Evolutionary conservation across 2,797 vertebrate genomes (phyloP), one percentile per base, ranked within the genome.

Genomic region (Tragelaphus eurycerus): DNA sequence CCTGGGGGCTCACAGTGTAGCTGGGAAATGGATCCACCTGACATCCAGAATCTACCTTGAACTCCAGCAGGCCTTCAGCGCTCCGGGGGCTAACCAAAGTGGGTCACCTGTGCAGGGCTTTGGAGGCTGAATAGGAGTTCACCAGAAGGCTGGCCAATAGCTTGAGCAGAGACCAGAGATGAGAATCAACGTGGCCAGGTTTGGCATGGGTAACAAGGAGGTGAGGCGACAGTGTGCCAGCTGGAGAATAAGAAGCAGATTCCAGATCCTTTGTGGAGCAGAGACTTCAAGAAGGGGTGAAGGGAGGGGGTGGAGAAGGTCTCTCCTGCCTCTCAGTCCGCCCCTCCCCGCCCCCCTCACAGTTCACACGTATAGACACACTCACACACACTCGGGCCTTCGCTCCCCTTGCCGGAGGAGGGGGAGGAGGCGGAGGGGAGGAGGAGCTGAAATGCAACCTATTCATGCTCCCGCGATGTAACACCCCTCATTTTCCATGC

Each of bases 401-500:
- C 46, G 6, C 23, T 71, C 86, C 59, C 83, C 59, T 55, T 29
- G 60, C 83, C 81, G 19, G 83, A 4, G 4, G 12, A 5, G 7
- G 4, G 2, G 2, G 76, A 93, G 95, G 96, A 96, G 92, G 95
- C 84, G 82, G 94, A 94, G 92, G 95, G 92, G 94, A 98, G 97
- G 98, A 93, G 97, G 97, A 96, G 97, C 97, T 98, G 98, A 98
- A 98, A 98, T 89, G 98, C 98, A 98, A 97, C 97, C 98, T 98
- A 98, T 98, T 99, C 98, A 98, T 95, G 98, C 98, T 97, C 98
- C 97, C 90, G 97, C 96, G 95, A 98, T 97, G 98, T 98, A 98
- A 98, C 98, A 98, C 99, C 98, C 97, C 98, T 99, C 98, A 98
- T 99, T 99, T 98, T 98, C 98, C 98, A 98, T 98, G 98, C 98